Percentiles rank a stretch among this genome's conserved stretches.
These are phyloP conservation scores for Eristalinus sepulchralis DNA, from an alignment of 2,888 invertebrate species.

Conservation along the genomic window DNA sequence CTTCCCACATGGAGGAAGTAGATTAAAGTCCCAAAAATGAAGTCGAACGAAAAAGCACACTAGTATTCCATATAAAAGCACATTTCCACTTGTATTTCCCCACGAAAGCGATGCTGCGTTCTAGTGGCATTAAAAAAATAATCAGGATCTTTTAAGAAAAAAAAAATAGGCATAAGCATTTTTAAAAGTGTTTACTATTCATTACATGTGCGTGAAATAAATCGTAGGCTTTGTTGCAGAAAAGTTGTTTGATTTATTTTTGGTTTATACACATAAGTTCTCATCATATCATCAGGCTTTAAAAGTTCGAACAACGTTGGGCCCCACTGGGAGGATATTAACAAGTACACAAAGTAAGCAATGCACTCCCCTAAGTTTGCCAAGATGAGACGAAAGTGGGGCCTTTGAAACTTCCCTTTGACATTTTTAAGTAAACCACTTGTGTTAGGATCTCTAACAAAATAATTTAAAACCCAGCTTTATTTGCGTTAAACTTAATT, in stretches of 20 bases:
- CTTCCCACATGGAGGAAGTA: conserved; percentile 99
- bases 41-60: conserved; percentile 40
- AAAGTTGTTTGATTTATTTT: conserved; percentile 1
- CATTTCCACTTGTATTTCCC: conserved; percentile 17
- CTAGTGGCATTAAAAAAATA: conserved; percentile 56
- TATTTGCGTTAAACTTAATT: background rate
- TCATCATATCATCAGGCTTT: too few species aligned
- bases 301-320: too few species aligned
- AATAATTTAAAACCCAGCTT: background rate
- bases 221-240: conserved; percentile 45
- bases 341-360: too few species aligned
- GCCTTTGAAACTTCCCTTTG: too few species aligned
- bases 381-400: too few species aligned
- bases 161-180: conserved; percentile 30
- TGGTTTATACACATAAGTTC: background rate
- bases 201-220: conserved; percentile 59
- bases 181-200: conserved; percentile 41
- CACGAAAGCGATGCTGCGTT: conserved; percentile 65
- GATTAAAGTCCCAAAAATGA: conserved; percentile 86
- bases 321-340: too few species aligned
- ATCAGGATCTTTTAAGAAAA: conserved; percentile 13
- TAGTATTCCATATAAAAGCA: conserved; percentile 46
- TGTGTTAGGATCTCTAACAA: background rate
- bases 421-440: too few species aligned
- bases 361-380: too few species aligned